Percentiles rank a stretch among this genome's conserved stretches.
Conservation (phyloP, 2,113 vertebrate genomes). For the Machaerirhynchus nigripectus region DNA sequence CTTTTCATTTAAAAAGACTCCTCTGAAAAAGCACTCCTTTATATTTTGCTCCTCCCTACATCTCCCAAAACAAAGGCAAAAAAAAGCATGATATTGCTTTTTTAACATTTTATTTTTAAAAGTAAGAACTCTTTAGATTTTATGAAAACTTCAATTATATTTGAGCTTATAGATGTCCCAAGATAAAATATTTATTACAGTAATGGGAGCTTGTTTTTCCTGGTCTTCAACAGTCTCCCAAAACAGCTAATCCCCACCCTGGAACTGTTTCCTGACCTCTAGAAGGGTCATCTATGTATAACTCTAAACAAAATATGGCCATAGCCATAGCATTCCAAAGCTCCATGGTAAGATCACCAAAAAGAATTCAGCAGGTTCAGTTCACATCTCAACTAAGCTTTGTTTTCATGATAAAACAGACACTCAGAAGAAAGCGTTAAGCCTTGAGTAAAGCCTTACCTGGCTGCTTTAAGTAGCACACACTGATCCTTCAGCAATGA, state of each 20-base stretch:
- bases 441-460: background rate
- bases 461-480: background rate
- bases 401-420: background rate
- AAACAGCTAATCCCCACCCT: background rate
- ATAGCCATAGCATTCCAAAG: background rate
- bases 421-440: background rate
- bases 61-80: background rate
- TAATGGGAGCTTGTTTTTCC: background rate
- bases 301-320: slow-evolving; percentile 10
- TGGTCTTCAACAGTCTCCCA: background rate
- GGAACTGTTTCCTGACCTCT: slow-evolving; percentile 15
- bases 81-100: background rate
- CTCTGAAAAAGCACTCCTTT: background rate
- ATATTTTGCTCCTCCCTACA: background rate
- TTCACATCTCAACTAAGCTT: background rate
- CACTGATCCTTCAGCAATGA: background rate
- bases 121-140: background rate
- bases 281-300: slow-evolving; percentile 24
- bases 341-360: background rate
- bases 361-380: background rate
- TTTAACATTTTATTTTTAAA: background rate
- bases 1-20: background rate
- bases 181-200: background rate
- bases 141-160: background rate
- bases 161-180: background rate